A percentile compares a stretch with the other conserved stretches of the same genome.
Conservation (phyloP, 64 coral and sea anemone species). For the Montipora efflorescens region DNA sequence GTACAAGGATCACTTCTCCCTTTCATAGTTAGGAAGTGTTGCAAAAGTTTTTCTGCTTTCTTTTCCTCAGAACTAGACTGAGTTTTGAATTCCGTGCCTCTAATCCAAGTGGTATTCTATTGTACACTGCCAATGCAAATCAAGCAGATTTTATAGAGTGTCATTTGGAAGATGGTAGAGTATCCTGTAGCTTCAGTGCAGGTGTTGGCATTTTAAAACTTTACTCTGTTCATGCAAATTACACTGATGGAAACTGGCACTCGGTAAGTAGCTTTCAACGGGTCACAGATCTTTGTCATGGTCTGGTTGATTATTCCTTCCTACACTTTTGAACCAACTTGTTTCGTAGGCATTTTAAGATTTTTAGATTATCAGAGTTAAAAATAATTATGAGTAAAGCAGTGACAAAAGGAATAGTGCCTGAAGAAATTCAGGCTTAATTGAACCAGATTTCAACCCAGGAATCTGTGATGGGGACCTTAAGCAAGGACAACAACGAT, state of each 20-base stretch:
- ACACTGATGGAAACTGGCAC: slow-evolving; percentile 62
- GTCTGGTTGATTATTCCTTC: neutral
- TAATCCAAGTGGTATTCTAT: slow-evolving; percentile 53
- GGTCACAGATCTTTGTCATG: neutral
- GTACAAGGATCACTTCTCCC: too few relatives aligned
- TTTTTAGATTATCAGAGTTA: too few relatives aligned
- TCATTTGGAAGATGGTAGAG: slow-evolving; percentile 30
- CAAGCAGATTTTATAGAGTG: slow-evolving; percentile 48
- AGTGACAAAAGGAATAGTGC: too few relatives aligned
- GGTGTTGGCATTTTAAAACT: slow-evolving; percentile 43
- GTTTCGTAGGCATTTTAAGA: too few relatives aligned
- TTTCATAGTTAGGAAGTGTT: too few relatives aligned
- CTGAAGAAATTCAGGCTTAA: too few relatives aligned
- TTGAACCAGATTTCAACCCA: too few relatives aligned
- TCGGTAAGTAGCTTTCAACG: slow-evolving; percentile 8
- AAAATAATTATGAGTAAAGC: too few relatives aligned
- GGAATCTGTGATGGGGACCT: too few relatives aligned
- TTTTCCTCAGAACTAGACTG: slow-evolving; percentile 32
- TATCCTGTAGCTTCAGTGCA: slow-evolving; percentile 50
- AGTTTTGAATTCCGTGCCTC: slow-evolving; percentile 59
- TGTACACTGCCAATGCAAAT: slow-evolving; percentile 9
- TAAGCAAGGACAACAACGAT: too few relatives aligned
- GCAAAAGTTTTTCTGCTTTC: too few relatives aligned
- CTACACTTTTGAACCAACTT: neutral
- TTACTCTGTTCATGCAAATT: neutral